These are phyloP conservation scores for Catharus ustulatus DNA, from an alignment of 2,797 vertebrate species.

Conservation along the genomic window DNA sequence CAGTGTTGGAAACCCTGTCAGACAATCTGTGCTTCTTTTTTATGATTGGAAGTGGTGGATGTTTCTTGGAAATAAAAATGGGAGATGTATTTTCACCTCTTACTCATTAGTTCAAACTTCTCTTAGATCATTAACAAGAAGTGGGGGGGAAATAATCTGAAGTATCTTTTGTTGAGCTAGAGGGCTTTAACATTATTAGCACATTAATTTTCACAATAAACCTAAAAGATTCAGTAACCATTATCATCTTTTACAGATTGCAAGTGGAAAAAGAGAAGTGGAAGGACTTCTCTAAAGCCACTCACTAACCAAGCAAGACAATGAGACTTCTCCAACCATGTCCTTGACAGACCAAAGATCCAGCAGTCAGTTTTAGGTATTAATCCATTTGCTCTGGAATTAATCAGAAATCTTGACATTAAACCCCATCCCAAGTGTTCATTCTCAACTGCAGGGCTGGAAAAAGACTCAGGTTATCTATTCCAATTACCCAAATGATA, in stretches of 20 bases:
- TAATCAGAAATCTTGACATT: neutral
- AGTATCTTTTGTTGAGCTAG: neutral
- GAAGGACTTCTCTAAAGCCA: neutral
- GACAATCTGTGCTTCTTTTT: neutral
- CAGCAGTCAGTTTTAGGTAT: neutral
- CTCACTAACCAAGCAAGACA: neutral
- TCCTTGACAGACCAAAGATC: neutral
- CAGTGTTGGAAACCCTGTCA: neutral
- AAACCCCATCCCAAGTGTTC: neutral
- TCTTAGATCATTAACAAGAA: neutral
- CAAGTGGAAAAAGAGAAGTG: neutral
- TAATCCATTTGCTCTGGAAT: neutral
- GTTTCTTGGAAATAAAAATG: conserved; percentile 12
- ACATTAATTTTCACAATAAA: conserved; percentile 10
- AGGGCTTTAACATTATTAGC: conserved; percentile 23
- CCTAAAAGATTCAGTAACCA: neutral
- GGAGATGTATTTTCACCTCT: neutral
- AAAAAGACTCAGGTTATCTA: neutral
- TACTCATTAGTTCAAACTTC: neutral
- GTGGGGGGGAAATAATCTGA: neutral
- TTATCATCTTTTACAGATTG: neutral
- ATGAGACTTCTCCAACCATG: neutral
- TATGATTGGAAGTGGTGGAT: neutral
- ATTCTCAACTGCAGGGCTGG: neutral
- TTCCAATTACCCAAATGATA: neutral